phyloP scores from a whole-genome alignment of 2,888 invertebrate species.

The Amphipoea oculea region DNA sequence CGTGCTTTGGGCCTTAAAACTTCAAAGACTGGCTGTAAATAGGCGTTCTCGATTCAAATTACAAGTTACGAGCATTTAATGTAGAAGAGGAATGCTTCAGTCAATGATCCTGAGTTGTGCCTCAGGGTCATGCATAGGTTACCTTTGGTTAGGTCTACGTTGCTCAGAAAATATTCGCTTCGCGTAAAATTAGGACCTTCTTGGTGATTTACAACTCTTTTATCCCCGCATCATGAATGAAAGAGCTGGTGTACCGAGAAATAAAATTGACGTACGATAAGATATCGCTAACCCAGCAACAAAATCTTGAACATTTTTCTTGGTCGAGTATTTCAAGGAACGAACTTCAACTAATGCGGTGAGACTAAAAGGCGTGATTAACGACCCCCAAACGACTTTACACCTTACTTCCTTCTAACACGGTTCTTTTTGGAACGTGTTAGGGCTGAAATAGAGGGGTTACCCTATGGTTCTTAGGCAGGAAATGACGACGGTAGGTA shows the following conservation, averaged over 20 bases:
- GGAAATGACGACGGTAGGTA: constrained; percentile 83
- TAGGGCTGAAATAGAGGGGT: constrained; percentile 64
- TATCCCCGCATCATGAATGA: constrained; percentile 23
- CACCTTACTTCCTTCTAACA: constrained; percentile 54
- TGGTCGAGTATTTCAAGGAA: constrained; percentile 72
- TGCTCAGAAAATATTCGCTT: background rate
- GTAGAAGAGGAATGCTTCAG: constrained; percentile 8
- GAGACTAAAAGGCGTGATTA: constrained; percentile 71
- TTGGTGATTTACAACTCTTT: background rate
- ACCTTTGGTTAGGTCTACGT: background rate
- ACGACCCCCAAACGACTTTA: constrained; percentile 44
- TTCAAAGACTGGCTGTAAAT: constrained; percentile 46
- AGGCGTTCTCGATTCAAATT: constrained; percentile 39
- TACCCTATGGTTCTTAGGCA: constrained; percentile 73
- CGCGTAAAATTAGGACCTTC: background rate
- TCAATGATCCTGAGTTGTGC: background rate
- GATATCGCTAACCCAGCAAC: constrained; percentile 39
- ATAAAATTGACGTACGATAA: constrained; percentile 49
- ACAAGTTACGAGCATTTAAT: constrained; percentile 10
- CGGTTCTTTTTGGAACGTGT: constrained; percentile 61
- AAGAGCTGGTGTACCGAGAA: constrained; percentile 18
- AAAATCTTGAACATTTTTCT: constrained; percentile 58
- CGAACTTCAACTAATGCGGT: constrained; percentile 60
- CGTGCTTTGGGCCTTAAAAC: constrained; percentile 23
- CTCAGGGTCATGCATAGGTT: background rate